Base-by-base conservation (phyloP, 2,888 invertebrate genomes). In the Pristionchus arcanus region DNA sequence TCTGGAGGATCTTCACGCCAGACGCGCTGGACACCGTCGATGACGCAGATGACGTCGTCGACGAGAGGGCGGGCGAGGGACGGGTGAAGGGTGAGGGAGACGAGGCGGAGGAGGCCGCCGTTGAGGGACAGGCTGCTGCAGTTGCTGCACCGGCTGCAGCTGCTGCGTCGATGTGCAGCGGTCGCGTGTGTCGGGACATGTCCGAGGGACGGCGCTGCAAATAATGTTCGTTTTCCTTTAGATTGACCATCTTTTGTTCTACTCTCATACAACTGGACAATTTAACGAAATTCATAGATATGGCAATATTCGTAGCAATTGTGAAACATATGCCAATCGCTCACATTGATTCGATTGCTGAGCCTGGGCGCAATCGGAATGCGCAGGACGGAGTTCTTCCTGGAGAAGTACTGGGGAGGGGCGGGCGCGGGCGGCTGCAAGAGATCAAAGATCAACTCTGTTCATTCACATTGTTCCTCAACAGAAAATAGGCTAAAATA, bases 331-430 rank as follows among this genome's bases (percentile, higher is more conserved):
- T 49, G 3, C 13, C 42, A 3, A 49, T 49, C 9, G 9, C 92
- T 91, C n/a, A 93, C 92, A 37, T 93, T 92, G 77, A 93, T 91
- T 63, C 94, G 91, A 89, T 94, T 94, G 90, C 92, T 93, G 90
- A 92, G 91, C 74, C 94, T 89, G 2, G 95, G 94, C 11, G 94
- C 94, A 87, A 95, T 95, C 37, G 95, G 95, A 89, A 95, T 95
- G 63, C 95, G 92, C 37, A 94, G 92, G 49, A 94, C 94, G 66
- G 94, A 94, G 90, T 95, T 95, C 90, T 95, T 94, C 37, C 95
- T 91, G 53, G 94, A 94, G 90, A 95, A 95, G 92, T 94, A 95
- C 90, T 95, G 93, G 34, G 93, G 93, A 59, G 42, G 66, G 1
- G 63, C 63, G 63, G 63, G 63, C 5, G 63, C 42, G 25, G 63